These are phyloP conservation scores for Anaspis maculata DNA, from an alignment of 2,888 invertebrate genomes.

Conservation along the genomic window DNA sequence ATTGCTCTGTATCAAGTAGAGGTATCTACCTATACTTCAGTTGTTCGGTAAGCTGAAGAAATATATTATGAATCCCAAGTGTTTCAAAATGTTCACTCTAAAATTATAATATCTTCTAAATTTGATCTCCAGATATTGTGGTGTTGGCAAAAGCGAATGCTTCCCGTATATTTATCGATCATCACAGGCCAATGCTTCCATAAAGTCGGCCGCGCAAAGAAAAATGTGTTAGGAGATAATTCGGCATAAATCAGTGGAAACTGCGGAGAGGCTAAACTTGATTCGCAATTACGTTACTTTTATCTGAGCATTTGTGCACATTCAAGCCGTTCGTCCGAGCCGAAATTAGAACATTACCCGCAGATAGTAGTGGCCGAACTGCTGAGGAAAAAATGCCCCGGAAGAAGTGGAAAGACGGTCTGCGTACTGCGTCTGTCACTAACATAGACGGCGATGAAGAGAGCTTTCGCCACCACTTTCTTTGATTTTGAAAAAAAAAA, in stretches of 20 bases:
- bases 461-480: neutral
- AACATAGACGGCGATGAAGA: neutral
- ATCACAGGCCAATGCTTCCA: too few species aligned
- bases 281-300: neutral
- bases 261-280: neutral
- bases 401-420: slow-evolving; percentile 6
- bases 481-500: too few species aligned
- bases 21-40: too few species aligned
- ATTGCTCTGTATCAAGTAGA: too few species aligned
- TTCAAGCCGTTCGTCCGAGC: slow-evolving; percentile 3
- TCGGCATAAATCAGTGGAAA: neutral
- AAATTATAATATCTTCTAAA: too few species aligned
- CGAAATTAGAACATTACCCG: slow-evolving; percentile 16
- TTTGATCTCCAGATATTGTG: too few species aligned
- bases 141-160: too few species aligned
- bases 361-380: slow-evolving; percentile 13
- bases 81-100: too few species aligned
- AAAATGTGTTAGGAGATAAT: neutral
- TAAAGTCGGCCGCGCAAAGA: too few species aligned
- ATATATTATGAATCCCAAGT: too few species aligned
- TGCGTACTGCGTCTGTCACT: neutral
- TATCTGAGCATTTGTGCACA: neutral
- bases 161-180: too few species aligned
- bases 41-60: too few species aligned
- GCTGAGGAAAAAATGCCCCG: slow-evolving; percentile 12